phyloP scores from a whole-genome alignment of 2,797 vertebrate species.

The Syngnathus acus region DNA sequence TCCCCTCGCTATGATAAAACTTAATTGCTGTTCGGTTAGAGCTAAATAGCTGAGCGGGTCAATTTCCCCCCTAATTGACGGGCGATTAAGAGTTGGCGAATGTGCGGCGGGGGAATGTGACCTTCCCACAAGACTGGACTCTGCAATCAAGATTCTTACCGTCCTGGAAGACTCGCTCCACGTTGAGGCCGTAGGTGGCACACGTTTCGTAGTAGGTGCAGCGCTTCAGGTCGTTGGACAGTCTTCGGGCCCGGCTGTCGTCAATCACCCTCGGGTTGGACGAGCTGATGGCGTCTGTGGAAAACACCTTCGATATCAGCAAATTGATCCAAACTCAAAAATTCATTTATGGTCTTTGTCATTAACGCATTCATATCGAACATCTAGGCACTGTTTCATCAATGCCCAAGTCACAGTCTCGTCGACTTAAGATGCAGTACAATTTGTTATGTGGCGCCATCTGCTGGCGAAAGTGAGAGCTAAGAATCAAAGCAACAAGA shows the following conservation, averaged over 20 bases:
- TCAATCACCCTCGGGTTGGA: slow-evolving; percentile 91
- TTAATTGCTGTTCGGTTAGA: slow-evolving; percentile 46
- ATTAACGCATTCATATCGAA: neutral
- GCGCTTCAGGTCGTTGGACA: slow-evolving; percentile 91
- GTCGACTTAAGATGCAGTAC: neutral
- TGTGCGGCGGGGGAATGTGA: slow-evolving; percentile 28
- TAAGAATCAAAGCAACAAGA: neutral
- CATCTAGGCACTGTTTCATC: neutral
- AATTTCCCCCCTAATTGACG: slow-evolving; percentile 63
- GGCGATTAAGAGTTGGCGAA: slow-evolving; percentile 50
- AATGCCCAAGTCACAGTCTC: neutral
- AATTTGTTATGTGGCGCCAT: neutral
- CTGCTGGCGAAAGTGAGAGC: neutral
- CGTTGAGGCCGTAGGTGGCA: slow-evolving; percentile 93
- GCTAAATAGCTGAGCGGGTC: slow-evolving; percentile 50
- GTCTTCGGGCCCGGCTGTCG: slow-evolving; percentile 80
- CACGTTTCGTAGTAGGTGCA: slow-evolving; percentile 98
- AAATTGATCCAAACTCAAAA: neutral
- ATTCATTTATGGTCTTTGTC: neutral
- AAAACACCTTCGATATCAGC: neutral
- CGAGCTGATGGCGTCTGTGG: slow-evolving; percentile 88
- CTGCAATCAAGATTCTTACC: slow-evolving; percentile 63
- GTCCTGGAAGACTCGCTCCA: slow-evolving; percentile 95
- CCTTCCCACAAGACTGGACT: slow-evolving; percentile 52
- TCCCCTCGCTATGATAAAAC: slow-evolving; percentile 36